A percentile compares a stretch with the other conserved stretches of the same genome.
Evolutionary conservation across 1,140 invertebrate genomes (phyloP).

Genomic region (Sipha flava): DNA sequence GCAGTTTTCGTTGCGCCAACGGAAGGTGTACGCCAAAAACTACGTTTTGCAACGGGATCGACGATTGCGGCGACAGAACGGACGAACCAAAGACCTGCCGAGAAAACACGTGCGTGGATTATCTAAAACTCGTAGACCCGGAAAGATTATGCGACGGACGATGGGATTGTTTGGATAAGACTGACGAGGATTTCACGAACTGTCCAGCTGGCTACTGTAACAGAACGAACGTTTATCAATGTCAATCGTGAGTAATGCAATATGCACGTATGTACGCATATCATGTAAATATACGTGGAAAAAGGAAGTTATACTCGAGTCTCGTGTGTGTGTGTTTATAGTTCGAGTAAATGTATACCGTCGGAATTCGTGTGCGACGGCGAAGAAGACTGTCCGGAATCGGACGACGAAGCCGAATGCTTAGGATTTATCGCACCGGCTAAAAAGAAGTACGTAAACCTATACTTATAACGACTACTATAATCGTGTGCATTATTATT

Average conservation of each 20-base stretch:
- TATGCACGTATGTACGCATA: not conserved
- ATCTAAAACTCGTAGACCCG: constrained; percentile 55
- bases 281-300: no score
- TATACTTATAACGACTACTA: not conserved
- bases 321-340: not conserved
- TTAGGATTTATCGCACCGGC: constrained; percentile 38
- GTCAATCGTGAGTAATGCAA: not conserved
- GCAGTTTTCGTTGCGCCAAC: constrained; percentile 57
- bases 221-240: constrained; percentile 9
- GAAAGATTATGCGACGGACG: constrained; percentile 66
- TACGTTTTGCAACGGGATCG: constrained; percentile 55
- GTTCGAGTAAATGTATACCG: constrained; percentile 49
- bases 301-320: not conserved
- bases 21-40: constrained; percentile 59
- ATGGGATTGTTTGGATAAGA: constrained; percentile 67
- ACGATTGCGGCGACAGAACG: constrained; percentile 60
- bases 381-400: constrained; percentile 56
- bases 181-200: constrained; percentile 59
- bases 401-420: constrained; percentile 58
- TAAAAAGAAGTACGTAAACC: not conserved
- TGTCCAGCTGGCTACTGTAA: constrained; percentile 51
- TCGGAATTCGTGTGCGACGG: constrained; percentile 64
- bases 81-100: constrained; percentile 59
- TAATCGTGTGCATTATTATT: no score
- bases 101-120: constrained; percentile 52